phyloP scores from a whole-genome alignment of 2,113 vertebrate genomes.

The Aplodontia rufa region DNA sequence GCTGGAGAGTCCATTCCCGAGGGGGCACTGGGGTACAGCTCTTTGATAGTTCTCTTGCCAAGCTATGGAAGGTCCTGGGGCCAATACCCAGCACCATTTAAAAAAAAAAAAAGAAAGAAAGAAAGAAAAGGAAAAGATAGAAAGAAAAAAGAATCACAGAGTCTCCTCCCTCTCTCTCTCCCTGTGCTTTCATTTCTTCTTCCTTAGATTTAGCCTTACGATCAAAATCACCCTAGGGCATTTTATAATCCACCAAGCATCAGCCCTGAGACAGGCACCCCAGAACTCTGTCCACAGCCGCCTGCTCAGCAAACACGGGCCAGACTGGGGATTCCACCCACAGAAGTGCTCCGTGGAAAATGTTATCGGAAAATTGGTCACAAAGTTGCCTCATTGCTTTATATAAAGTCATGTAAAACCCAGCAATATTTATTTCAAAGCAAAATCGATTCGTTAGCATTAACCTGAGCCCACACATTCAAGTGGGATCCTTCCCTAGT shows the following conservation, averaged over 20 bases:
- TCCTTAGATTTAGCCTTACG: neutral
- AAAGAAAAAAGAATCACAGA: neutral
- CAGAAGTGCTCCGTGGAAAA: conserved; percentile 10
- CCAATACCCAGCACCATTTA: neutral
- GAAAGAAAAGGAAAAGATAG: accelerated
- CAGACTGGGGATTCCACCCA: neutral
- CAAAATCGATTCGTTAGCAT: neutral
- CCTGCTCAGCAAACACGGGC: neutral
- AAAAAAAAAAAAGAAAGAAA: too few species aligned
- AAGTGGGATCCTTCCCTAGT: neutral
- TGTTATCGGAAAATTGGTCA: neutral
- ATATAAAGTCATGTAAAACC: neutral
- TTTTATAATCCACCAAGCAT: neutral
- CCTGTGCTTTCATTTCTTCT: neutral
- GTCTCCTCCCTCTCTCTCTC: neutral
- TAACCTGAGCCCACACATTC: neutral
- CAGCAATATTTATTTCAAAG: neutral
- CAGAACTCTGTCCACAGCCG: neutral
- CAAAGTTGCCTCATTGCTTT: conserved; percentile 8
- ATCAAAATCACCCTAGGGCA: neutral
- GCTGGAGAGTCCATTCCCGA: neutral
- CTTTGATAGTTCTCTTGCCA: neutral
- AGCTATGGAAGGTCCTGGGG: neutral
- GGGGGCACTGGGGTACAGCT: neutral
- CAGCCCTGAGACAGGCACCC: neutral